A percentile compares a stretch with the other conserved stretches of the same genome.
phyloP scores from a whole-genome alignment of 53 echinoderm and acorn worm species.

The Paracentrotus lividus region DNA sequence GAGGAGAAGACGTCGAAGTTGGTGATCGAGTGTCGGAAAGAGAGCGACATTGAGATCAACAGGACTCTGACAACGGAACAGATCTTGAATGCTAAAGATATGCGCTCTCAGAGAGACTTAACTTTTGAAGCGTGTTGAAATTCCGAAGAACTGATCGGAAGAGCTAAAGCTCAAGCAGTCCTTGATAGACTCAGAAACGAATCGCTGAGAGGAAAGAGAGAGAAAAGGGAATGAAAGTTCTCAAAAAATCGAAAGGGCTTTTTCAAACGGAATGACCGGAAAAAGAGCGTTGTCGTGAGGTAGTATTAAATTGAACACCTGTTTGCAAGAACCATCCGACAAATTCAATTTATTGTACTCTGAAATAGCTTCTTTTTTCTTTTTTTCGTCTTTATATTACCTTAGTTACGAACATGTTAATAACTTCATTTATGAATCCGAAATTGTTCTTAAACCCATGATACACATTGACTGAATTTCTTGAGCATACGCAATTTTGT shows the following conservation, averaged over 20 bases:
- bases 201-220: slow-evolving; percentile 65
- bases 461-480: no score
- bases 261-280: slow-evolving; percentile 66
- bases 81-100: slow-evolving; percentile 71
- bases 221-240: slow-evolving; percentile 61
- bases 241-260: slow-evolving; percentile 68
- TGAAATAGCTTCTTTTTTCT: no score
- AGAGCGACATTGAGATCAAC: slow-evolving; percentile 80
- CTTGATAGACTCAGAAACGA: slow-evolving; percentile 33
- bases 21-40: slow-evolving; percentile 70
- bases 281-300: no score
- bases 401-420: no score
- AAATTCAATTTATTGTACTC: no score
- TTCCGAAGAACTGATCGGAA: slow-evolving; percentile 29
- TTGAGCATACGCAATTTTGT: no score
- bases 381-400: no score
- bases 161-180: slow-evolving; percentile 50
- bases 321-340: no score
- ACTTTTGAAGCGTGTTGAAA: slow-evolving; percentile 25
- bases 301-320: no score
- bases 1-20: slow-evolving; percentile 71
- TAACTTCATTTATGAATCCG: no score
- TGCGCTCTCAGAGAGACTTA: slow-evolving; percentile 79
- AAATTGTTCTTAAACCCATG: no score
- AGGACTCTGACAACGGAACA: slow-evolving; percentile 74